A percentile compares a stretch with the other conserved stretches of the same genome.
Evolutionary conservation across 1,140 invertebrate genomes (phyloP).

Genomic region (Drosophila rufa): DNA sequence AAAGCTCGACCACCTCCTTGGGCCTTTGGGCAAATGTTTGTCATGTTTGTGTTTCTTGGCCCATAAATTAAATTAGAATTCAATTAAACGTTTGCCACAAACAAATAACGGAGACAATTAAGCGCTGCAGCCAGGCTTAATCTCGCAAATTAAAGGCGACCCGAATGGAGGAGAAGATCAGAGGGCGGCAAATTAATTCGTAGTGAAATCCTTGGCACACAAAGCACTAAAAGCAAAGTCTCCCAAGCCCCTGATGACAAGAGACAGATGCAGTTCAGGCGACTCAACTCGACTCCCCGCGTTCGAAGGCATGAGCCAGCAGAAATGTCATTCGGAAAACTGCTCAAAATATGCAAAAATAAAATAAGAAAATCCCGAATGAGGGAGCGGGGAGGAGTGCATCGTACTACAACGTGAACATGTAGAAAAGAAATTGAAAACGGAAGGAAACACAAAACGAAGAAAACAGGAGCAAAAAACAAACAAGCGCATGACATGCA

Average conservation of each 20-base stretch:
- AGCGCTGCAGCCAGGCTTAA: neutral
- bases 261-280: constrained; percentile 31
- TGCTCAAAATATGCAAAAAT: constrained; percentile 60
- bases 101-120: constrained; percentile 47
- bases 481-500: constrained; percentile 82
- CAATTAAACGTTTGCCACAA: constrained; percentile 62
- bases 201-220: constrained; percentile 56
- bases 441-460: constrained; percentile 73
- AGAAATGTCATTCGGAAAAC: constrained; percentile 67
- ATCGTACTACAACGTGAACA: constrained; percentile 35
- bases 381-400: neutral
- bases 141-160: constrained; percentile 16
- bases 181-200: constrained; percentile 56
- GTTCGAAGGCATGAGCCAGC: constrained; percentile 41
- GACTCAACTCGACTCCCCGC: constrained; percentile 8
- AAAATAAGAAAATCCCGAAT: constrained; percentile 38
- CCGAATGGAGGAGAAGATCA: constrained; percentile 39
- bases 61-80: constrained; percentile 77
- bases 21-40: constrained; percentile 38
- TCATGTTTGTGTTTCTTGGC: constrained; percentile 25
- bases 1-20: constrained; percentile 42
- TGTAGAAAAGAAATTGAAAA: constrained; percentile 75
- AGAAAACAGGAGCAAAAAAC: constrained; percentile 61
- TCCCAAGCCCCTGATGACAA: constrained; percentile 1
- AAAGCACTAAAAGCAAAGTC: constrained; percentile 25